These are phyloP conservation scores for Listrodromus nycthemerus DNA, from an alignment of 2,888 invertebrate genomes.

Conservation along the genomic window DNA sequence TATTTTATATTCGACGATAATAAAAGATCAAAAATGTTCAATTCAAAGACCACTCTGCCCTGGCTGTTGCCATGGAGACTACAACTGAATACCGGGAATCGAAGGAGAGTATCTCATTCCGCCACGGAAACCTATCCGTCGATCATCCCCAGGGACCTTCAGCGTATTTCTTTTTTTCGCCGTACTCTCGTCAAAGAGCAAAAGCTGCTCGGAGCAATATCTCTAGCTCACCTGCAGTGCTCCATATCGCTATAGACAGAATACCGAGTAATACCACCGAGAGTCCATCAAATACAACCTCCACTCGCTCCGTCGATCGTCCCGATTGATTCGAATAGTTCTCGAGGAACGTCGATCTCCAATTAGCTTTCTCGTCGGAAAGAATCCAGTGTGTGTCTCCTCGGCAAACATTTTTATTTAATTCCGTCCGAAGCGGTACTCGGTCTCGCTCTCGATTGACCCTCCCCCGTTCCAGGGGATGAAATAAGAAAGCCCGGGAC, in stretches of 20 bases:
- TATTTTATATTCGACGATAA: too few relatives aligned
- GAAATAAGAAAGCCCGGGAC: conserved; percentile 50
- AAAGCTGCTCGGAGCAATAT: neutral
- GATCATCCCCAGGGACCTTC: neutral
- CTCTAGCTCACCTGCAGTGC: neutral
- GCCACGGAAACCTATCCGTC: conserved; percentile 4
- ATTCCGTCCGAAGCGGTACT: conserved; percentile 42
- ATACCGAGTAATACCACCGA: neutral
- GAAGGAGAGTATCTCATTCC: neutral
- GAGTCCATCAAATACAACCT: neutral
- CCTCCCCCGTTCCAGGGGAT: conserved; percentile 73
- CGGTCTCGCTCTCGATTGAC: conserved; percentile 75
- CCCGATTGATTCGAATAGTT: conserved; percentile 24
- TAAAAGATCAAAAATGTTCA: too few relatives aligned
- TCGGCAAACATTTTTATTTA: conserved; percentile 60
- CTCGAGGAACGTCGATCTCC: conserved; percentile 1
- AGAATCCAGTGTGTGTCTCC: conserved; percentile 28
- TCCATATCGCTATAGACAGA: neutral
- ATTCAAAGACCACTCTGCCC: too few relatives aligned
- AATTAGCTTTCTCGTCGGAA: conserved; percentile 27
- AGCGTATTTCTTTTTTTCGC: neutral
- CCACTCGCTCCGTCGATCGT: neutral
- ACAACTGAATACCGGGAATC: neutral
- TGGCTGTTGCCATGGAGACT: conserved; percentile 7
- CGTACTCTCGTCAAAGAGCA: neutral